These are phyloP conservation scores for Heliothis peltigera DNA, from an alignment of 2,888 invertebrate species.

Conservation along the genomic window DNA sequence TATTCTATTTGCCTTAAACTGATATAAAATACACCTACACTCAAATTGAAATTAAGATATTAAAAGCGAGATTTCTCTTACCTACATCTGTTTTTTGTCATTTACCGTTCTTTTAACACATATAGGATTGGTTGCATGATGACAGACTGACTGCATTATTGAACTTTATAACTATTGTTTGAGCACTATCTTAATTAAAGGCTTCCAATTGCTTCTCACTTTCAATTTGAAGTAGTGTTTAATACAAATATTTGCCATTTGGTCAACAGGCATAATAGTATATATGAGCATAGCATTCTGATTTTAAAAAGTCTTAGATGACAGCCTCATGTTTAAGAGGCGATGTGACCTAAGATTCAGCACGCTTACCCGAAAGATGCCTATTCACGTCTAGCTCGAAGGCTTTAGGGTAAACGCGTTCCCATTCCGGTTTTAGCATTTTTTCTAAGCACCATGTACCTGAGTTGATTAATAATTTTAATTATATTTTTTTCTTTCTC, in stretches of 20 bases:
- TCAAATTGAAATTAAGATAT: constrained; percentile 10
- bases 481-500: neutral
- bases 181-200: too few relatives aligned
- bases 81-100: neutral
- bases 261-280: too few relatives aligned
- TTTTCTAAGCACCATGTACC: neutral
- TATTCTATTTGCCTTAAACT: constrained; percentile 36
- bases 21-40: constrained; percentile 43
- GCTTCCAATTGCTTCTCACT: too few relatives aligned
- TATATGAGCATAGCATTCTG: neutral
- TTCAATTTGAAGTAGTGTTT: too few relatives aligned
- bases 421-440: constrained; percentile 5
- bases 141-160: too few relatives aligned
- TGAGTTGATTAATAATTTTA: neutral
- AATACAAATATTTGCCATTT: too few relatives aligned
- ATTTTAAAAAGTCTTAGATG: constrained; percentile 31
- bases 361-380: constrained; percentile 37
- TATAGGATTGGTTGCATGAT: too few relatives aligned
- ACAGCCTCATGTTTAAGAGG: constrained; percentile 8
- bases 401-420: constrained; percentile 17
- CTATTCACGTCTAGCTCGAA: constrained; percentile 33
- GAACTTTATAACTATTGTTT: too few relatives aligned
- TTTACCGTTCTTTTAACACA: neutral
- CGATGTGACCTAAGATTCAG: constrained; percentile 23
- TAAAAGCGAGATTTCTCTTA: neutral